These are phyloP conservation scores for Caenorhabditis sp. DNA, from an alignment of 2,888 invertebrate species.

Conservation along the genomic window DNA sequence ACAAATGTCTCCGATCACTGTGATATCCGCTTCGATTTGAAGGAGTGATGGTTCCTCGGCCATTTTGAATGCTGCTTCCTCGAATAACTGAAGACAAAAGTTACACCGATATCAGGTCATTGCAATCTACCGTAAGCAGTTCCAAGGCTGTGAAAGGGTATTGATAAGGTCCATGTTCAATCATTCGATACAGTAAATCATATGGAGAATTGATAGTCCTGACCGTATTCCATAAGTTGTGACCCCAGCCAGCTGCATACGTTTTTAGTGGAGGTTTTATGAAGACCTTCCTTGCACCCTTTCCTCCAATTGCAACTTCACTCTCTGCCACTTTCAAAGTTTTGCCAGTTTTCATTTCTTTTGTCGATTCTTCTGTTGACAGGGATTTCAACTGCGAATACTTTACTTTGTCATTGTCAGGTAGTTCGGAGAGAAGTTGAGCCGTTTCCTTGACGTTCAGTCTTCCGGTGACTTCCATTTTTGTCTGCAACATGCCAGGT, in stretches of 20 bases:
- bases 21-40: slow-evolving; percentile 53
- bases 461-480: slow-evolving; percentile 41
- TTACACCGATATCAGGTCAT: no score
- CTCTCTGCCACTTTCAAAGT: slow-evolving; percentile 16
- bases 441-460: slow-evolving; percentile 45
- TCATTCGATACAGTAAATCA: slow-evolving; percentile 65
- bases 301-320: not conserved
- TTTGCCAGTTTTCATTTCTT: slow-evolving; percentile 13
- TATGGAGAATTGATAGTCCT: slow-evolving; percentile 50
- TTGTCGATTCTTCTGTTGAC: slow-evolving; percentile 30
- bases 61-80: slow-evolving; percentile 63
- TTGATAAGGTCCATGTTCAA: slow-evolving; percentile 72
- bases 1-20: slow-evolving; percentile 67
- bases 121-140: slow-evolving; percentile 61
- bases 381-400: slow-evolving; percentile 29
- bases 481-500: no score
- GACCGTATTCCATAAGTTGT: slow-evolving; percentile 35
- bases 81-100: slow-evolving; percentile 59
- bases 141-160: slow-evolving; percentile 71
- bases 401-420: slow-evolving; percentile 31
- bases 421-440: slow-evolving; percentile 33
- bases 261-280: slow-evolving; percentile 40
- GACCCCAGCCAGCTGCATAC: slow-evolving; percentile 40
- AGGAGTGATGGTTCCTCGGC: slow-evolving; percentile 61
- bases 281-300: not conserved